Base-by-base conservation (phyloP, 2,113 vertebrate species). In the Engystomops pustulosus region DNA sequence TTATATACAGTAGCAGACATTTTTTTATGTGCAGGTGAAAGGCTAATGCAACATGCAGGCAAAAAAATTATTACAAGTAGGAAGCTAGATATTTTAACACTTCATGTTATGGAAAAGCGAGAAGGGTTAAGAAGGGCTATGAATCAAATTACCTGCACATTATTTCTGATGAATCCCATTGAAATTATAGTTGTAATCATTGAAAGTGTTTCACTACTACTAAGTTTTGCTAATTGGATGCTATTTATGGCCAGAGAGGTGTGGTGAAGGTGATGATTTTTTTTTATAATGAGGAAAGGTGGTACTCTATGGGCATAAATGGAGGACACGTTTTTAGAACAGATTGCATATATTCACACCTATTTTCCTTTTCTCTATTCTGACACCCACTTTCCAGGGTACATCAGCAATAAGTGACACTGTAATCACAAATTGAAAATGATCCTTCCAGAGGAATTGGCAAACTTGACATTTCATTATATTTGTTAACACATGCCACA, bases 381-480 rank as follows among this genome's bases (percentile, higher is more conserved):
- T 94, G 94, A 95, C 94, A 95, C 93, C 93, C 94, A 93, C 93
- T 95, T 95, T 95, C 94, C 91, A 93, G 92, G 91, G 92, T 94
- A 94, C 91, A 95, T 95, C 95, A 95, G 92, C 93, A 91, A 93
- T 94, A 95, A 95, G 94, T 95, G 95, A 94, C 91, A 92, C 91
- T 94, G 90, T 95, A 95, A 97, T 97, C 96, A 96, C 96, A 95
- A 93, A 93, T 95, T 94, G 93, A 95, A 95, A 94, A 91, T 92
- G 91, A 94, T 92, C 91, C 94, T 94, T 96, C 94, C 92, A 92
- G 94, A 91, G 88, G 94, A 95, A 92, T 96, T 94, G 92, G 95
- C 94, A 94, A 96, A 95, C 95, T 96, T 97, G 96, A 97, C 96
- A 97, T 98, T 97, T 97, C 91, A 94, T 95, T 93, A 91, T 96